phyloP scores from a whole-genome alignment of 2,113 vertebrate species.

The Micromys minutus region DNA sequence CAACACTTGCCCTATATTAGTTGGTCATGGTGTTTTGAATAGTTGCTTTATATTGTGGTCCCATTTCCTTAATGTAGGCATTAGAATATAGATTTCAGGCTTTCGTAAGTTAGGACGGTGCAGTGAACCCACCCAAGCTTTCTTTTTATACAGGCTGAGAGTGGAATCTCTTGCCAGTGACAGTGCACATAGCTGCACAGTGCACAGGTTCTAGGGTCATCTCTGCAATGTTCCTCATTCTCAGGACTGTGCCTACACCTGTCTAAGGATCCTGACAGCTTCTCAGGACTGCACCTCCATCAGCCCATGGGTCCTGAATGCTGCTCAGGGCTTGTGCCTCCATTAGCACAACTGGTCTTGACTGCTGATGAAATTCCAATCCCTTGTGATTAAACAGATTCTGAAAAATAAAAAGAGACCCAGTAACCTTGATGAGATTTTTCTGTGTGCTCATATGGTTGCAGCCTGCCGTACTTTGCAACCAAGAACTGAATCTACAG shows the following conservation, averaged over 20 bases:
- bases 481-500: not conserved
- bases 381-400: not conserved
- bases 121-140: not conserved
- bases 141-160: not conserved
- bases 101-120: not conserved
- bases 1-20: not conserved
- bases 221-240: rapidly evolving
- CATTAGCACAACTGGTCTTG: not conserved
- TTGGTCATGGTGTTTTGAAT: not conserved
- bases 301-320: no score
- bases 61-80: not conserved
- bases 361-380: not conserved
- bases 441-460: not conserved
- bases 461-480: not conserved
- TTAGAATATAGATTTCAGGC: not conserved
- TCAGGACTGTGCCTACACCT: not conserved
- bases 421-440: not conserved
- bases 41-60: not conserved
- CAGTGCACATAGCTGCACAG: no score
- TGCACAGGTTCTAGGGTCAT: not conserved
- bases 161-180: not conserved
- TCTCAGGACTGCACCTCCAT: no score
- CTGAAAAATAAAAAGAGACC: not conserved
- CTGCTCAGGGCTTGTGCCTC: not conserved
- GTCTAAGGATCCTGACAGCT: not conserved